phyloP scores from a whole-genome alignment of 2,113 vertebrate genomes.

The Cyprinodon brontotheroides region DNA sequence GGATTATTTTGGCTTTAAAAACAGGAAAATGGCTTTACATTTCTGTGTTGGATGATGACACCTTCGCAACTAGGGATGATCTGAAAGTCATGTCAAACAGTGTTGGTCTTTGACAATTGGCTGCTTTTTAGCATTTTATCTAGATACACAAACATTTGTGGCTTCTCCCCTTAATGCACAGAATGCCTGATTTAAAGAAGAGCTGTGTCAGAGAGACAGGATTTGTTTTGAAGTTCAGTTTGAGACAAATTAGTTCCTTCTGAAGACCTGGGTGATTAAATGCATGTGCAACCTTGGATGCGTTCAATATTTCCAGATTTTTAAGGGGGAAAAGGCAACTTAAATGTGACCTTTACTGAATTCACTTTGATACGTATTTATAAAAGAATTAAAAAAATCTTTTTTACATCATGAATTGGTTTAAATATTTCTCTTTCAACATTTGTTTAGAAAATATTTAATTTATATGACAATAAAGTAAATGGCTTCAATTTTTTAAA shows the following conservation, averaged over 20 bases:
- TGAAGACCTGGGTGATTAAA: background rate
- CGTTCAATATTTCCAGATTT: background rate
- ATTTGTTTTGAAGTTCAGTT: background rate
- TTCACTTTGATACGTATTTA: background rate
- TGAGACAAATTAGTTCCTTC: background rate
- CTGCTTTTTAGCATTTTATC: no score
- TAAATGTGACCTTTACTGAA: background rate
- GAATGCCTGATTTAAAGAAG: no score
- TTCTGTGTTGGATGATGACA: no score
- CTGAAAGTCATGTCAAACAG: no score
- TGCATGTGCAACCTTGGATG: no score
- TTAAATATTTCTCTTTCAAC: background rate
- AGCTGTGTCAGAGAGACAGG: no score
- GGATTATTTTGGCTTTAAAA: no score
- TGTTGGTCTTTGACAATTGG: no score
- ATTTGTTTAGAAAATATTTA: background rate
- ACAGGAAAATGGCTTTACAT: no score
- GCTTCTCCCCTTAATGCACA: no score
- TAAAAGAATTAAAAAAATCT: background rate
- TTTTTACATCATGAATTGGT: background rate
- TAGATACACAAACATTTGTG: no score
- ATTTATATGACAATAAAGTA: slow-evolving; percentile 21
- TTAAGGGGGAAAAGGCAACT: background rate
- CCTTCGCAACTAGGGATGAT: no score
- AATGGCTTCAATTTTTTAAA: slow-evolving; percentile 18